Conservation (phyloP, 2,797 vertebrate species). For the Anabacerthia variegaticeps region DNA sequence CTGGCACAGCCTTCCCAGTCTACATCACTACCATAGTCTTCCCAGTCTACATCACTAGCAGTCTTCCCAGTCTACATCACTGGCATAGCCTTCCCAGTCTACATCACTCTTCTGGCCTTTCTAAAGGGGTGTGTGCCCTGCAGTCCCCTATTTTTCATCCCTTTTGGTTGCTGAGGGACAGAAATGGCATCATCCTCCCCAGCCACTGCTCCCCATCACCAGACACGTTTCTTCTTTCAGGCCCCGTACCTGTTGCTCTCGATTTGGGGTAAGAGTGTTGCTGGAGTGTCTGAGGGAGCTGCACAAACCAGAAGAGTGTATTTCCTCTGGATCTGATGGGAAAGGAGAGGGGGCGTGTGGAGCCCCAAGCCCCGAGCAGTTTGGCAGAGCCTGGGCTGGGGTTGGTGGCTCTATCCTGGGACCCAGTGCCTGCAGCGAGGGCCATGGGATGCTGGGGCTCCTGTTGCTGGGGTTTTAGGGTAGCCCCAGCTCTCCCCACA, state of each 20-base stretch:
- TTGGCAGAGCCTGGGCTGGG: background rate
- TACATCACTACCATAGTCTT: too few species aligned
- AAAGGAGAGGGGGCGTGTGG: background rate
- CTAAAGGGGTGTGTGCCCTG: background rate
- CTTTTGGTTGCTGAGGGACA: background rate
- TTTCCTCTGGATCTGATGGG: background rate
- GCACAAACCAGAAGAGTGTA: background rate
- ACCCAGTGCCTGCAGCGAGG: background rate
- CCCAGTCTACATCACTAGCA: too few species aligned
- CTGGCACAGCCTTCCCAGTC: background rate
- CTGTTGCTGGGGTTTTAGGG: background rate
- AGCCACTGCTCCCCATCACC: background rate
- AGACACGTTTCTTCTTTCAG: background rate
- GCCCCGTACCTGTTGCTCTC: fast-evolving
- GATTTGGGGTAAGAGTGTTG: fast-evolving
- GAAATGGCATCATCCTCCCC: background rate
- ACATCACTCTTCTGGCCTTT: background rate
- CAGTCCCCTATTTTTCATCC: background rate
- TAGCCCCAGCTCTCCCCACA: background rate
- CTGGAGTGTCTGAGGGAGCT: background rate
- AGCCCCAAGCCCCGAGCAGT: fast-evolving
- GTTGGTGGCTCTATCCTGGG: background rate
- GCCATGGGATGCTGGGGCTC: background rate
- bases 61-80: too few species aligned
- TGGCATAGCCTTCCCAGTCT: background rate